A percentile compares a stretch with the other conserved stretches of the same genome.
These are phyloP conservation scores for Lates japonicus DNA, from an alignment of 2,797 vertebrate species.

Conservation along the genomic window DNA sequence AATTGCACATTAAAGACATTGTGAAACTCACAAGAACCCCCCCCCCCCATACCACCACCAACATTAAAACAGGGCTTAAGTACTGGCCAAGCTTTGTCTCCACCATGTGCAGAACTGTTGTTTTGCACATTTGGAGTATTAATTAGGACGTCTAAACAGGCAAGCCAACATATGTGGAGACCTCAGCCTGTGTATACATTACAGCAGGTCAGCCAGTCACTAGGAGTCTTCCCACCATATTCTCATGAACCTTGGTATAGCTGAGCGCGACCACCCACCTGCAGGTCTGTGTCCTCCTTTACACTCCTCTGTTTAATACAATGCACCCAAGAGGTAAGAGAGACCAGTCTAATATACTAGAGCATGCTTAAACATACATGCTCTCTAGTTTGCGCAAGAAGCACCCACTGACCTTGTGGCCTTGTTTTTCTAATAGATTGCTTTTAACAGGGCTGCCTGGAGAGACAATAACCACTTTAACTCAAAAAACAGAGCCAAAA, in stretches of 20 bases:
- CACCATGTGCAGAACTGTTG: slow-evolving; percentile 61
- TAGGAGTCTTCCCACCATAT: slow-evolving; percentile 58
- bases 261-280: slow-evolving; percentile 74
- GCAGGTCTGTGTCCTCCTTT: slow-evolving; percentile 55
- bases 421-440: slow-evolving; percentile 29
- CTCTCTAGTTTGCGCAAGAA: slow-evolving; percentile 43
- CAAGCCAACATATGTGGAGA: slow-evolving; percentile 69
- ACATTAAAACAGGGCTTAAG: slow-evolving; percentile 29
- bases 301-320: slow-evolving; percentile 48
- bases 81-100: slow-evolving; percentile 38
- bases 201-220: slow-evolving; percentile 67
- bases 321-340: slow-evolving; percentile 5
- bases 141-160: slow-evolving; percentile 82
- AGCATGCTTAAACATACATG: slow-evolving; percentile 46
- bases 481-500: slow-evolving; percentile 17
- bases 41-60: not conserved
- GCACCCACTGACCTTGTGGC: slow-evolving; percentile 35
- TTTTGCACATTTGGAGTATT: slow-evolving; percentile 73
- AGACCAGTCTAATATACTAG: slow-evolving; percentile 29
- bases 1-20: slow-evolving; percentile 74
- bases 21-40: slow-evolving; percentile 41
- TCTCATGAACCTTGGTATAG: slow-evolving; percentile 51
- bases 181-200: slow-evolving; percentile 73
- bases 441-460: slow-evolving; percentile 45
- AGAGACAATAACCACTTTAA: slow-evolving; percentile 26